Base-by-base conservation (phyloP, 2,113 vertebrate species). In the Cichladusa arquata region DNA sequence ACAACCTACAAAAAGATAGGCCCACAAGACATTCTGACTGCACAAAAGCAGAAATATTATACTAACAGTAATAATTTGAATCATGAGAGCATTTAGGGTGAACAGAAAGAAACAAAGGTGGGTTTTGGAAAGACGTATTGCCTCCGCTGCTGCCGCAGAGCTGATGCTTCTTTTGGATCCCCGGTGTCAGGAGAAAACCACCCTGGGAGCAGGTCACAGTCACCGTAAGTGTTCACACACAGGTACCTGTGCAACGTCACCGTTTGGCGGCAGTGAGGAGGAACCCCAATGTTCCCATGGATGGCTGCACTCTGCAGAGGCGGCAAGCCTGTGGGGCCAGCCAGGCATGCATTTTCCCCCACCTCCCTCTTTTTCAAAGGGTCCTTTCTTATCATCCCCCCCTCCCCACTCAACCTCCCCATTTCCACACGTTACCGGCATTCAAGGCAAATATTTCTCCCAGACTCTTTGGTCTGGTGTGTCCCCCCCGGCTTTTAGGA, bases 361-460 rank as follows among this genome's bases (percentile, higher is more conserved):
- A 88, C 85, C 83, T 96, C 95, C 51, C 50, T 76, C 88, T 92
- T 94, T 95, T 79, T 95, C 91, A 97, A 97, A 95, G 90, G 88
- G 91, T 86, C 72, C 71, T 96, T 97, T 96, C 95, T 97, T 95
- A 92, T 81, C 81, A 56, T 40, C 2, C 38, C 44, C 34, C 48
- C 31, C 40, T 3, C 33, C 53, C 60, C 1, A 6, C 62, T 62
- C 81, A 86, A 64, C 78, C 73, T 91, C 90, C 82, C 83, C 92
- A 95, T 87, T 90, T 96, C 94, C 86, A 92, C 94, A 88, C 1
- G 36, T 88, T 95, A 53, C 88, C 50, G 56, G 88, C 88, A 97
- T 97, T 97, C 93, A 96, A 92, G 91, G 86, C 86, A 95, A 97
- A 95, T 94, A 97, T 95, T 97, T 97, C 96, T 96, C 95, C 94